Evolutionary conservation across 2,797 vertebrate species (phyloP), one percentile per base, ranked within the genome.

Genomic region (Rhynchonycteris naso): DNA sequence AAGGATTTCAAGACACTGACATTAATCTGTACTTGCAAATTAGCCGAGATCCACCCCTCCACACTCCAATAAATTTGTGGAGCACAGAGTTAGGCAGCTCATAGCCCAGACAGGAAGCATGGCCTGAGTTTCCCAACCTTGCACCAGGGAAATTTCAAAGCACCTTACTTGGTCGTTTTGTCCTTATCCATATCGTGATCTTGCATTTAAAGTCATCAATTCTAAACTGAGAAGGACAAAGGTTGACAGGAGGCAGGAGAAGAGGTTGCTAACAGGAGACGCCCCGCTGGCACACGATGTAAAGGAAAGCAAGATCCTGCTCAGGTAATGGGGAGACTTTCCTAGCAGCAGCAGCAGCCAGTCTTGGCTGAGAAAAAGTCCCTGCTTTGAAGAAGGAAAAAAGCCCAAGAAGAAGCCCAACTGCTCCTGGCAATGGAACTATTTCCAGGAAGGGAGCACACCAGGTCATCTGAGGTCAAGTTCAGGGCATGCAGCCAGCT

Each of bases 391-490:
- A 88, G 78, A 43, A 63, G 33, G 81, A 86, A 79, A 30, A n/a
- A 88, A 68, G 82, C 76, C 56, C 83, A 79, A 88, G 81, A 81
- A 13, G 50, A 87, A 90, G 74, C 84, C 91, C 80, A 38, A 88
- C 43, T n/a, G 83, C 81, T 97, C 59, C 76, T 96, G 78, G 92
- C 90, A 47, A 28, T 52, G 85, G 76, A 92, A 84, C 72, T 1
- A 14, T 74, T 91, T 83, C 93, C 90, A 97, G 90, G 72, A 86
- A 90, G 75, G 75, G 81, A 95, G 82, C 76, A 97, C 85, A 16
- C 50, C 35, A 50, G 96, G 97, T 97, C 96, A 95, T 94, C 78
- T 92, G 88, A 97, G 97, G 96, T 96, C 96, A 97, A 88, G 92
- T 90, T 92, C 93, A 81, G 92, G 96, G 96, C 95, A 30, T 0